Evolutionary conservation across 2,888 invertebrate genomes (phyloP).

Genomic region (Drosophila ezoana): DNA sequence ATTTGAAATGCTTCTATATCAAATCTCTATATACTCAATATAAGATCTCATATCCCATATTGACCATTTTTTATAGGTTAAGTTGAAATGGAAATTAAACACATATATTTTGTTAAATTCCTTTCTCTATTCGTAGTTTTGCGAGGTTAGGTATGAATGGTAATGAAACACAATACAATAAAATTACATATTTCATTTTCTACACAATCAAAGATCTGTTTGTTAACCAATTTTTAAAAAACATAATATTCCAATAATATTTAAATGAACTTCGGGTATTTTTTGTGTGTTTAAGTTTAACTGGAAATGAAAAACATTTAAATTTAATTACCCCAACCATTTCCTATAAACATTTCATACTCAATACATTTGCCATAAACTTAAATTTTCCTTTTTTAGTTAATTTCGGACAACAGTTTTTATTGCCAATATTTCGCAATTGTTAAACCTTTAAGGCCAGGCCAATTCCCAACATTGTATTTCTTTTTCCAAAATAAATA

Average conservation of each 20-base stretch:
- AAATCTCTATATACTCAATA: too few relatives aligned
- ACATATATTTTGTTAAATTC: too few relatives aligned
- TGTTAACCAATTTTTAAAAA: too few relatives aligned
- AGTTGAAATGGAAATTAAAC: too few relatives aligned
- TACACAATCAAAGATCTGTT: background rate
- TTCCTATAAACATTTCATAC: conserved; percentile 23
- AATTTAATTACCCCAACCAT: conserved; percentile 23
- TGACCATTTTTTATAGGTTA: too few relatives aligned
- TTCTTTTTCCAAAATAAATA: conserved; percentile 26
- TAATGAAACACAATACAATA: background rate
- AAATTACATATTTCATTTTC: background rate
- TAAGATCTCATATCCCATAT: too few relatives aligned
- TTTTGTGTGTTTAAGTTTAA: background rate
- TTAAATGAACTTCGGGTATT: too few relatives aligned
- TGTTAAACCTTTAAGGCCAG: conserved; percentile 45
- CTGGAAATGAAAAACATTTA: conserved; percentile 23
- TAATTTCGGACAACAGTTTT: conserved; percentile 10
- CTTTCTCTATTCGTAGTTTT: background rate
- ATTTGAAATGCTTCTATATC: too few relatives aligned
- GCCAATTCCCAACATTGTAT: conserved; percentile 26
- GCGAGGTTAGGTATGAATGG: background rate
- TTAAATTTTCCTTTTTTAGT: conserved; percentile 24
- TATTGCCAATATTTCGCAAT: conserved; percentile 32
- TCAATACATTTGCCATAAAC: conserved; percentile 18
- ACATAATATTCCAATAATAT: too few relatives aligned